Evolutionary conservation across 2,113 vertebrate species (phyloP), one percentile per base, ranked within the genome.

Genomic region (Passer domesticus): DNA sequence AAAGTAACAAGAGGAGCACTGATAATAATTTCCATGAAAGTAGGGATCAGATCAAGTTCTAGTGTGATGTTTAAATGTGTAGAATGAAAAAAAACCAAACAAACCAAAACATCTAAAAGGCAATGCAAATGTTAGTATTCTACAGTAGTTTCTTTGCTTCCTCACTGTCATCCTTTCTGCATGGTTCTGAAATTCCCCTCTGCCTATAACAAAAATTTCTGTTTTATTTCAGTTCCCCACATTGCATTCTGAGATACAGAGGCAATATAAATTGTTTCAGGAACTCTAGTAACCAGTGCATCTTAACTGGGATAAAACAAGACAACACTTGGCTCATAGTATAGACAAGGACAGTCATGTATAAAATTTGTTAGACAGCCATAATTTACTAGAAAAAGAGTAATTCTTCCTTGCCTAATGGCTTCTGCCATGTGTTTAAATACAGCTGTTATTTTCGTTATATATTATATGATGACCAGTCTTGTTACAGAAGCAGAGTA

Each of bases 291-390:
- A 93, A 60, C 43, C 31, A 53, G 25, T 37, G 21, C 64, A 81
- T 92, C 83, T 81, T 86, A 88, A 64, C 60, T 74, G 60, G 68
- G 44, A 90, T 80, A 64, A 96, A 90, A 78, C 73, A 83, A 81
- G 82, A 72, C 50, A 69, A 28, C 44, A 37, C 92, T 93, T 96
- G 82, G 90, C 72, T 88, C 41, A 37, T 27, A 49, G 56, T 72
- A 41, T 52, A 64, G 85, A 68, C 52, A 72, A 78, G 59, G 35
- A 93, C 8, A 86, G 33, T 81, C 33, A 35, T 64, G 72, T 92
- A 93, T 83, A 92, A 94, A 93, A 96, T 94, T 70, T 68, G 22
- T 92, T 95, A 83, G 79, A 86, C 88, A 93, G 73, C 30, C 59
- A 58, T 55, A 68, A 74, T 95, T 92, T 92, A 31, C 59, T 73